Evolutionary conservation across 1,140 invertebrate species (phyloP).

Genomic region (Pseudomyrmex dendroicus): DNA sequence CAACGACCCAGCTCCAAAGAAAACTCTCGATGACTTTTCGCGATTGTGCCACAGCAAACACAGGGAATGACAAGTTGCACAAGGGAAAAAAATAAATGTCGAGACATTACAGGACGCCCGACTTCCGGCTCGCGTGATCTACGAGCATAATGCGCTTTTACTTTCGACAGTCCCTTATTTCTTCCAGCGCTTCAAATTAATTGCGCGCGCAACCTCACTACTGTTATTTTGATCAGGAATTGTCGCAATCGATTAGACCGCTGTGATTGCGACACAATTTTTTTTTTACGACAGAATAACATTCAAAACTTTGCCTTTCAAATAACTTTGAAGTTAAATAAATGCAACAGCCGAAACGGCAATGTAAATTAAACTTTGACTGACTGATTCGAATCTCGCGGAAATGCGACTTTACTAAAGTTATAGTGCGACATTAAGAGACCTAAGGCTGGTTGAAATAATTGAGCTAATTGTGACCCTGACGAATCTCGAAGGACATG

Average conservation of each 20-base stretch:
- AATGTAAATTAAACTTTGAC: neutral
- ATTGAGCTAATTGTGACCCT: conserved; percentile 75
- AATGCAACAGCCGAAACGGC: neutral
- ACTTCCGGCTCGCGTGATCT: conserved; percentile 60
- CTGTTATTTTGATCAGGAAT: conserved; percentile 31
- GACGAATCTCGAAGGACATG: conserved; percentile 76
- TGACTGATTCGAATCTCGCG: conserved; percentile 14
- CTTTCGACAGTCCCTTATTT: conserved; percentile 55
- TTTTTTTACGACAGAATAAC: neutral
- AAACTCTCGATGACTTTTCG: conserved; percentile 54
- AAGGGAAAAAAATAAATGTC: conserved; percentile 56
- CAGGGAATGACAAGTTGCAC: conserved; percentile 43
- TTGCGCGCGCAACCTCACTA: conserved; percentile 22
- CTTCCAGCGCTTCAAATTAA: conserved; percentile 18
- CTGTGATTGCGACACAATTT: conserved; percentile 13
- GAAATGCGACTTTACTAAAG: conserved; percentile 57
- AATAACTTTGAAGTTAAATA: neutral
- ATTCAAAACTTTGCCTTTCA: neutral
- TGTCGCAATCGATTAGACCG: conserved; percentile 23
- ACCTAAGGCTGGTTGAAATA: conserved; percentile 78
- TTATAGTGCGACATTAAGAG: conserved; percentile 60
- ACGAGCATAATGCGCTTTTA: conserved; percentile 50
- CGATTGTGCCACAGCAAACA: conserved; percentile 43
- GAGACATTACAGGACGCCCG: conserved; percentile 52
- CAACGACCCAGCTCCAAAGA: conserved; percentile 24